Percentiles rank a stretch among this genome's conserved stretches.
Evolutionary conservation across 2,888 invertebrate species (phyloP).

Genomic region (Serripes groenlandicus): DNA sequence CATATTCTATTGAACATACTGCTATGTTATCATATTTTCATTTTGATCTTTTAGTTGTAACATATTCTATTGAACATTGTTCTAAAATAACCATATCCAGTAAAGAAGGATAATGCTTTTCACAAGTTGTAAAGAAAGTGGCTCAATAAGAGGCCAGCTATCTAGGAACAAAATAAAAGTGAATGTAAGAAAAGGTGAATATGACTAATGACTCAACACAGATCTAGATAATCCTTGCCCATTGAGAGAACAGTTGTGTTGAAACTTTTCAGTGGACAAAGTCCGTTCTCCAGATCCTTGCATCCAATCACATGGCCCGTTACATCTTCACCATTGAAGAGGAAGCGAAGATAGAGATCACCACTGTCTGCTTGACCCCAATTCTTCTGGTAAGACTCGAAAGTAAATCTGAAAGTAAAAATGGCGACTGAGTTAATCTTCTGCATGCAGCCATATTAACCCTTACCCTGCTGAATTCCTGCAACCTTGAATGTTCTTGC

Average conservation of each 20-base stretch:
- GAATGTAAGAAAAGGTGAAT: too few relatives aligned
- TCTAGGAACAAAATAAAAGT: too few relatives aligned
- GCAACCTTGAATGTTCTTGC: background rate
- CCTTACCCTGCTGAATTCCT: background rate
- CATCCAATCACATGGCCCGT: conserved; percentile 47
- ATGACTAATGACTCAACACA: background rate
- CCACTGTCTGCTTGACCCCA: conserved; percentile 31
- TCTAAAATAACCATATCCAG: too few relatives aligned
- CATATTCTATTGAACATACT: too few relatives aligned
- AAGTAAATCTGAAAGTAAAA: conserved; percentile 47
- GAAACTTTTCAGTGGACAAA: conserved; percentile 45
- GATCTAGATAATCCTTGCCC: background rate
- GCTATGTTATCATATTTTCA: too few relatives aligned
- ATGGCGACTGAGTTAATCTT: background rate
- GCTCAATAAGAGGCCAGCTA: too few relatives aligned
- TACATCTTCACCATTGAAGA: conserved; percentile 55
- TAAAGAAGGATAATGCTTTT: too few relatives aligned
- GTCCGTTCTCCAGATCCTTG: conserved; percentile 32
- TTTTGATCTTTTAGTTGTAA: too few relatives aligned
- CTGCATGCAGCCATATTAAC: background rate
- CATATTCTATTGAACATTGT: too few relatives aligned
- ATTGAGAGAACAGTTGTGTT: background rate
- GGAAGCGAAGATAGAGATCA: conserved; percentile 35
- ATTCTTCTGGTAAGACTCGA: conserved; percentile 54
- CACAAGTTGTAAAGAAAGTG: too few relatives aligned